A percentile compares a stretch with the other conserved stretches of the same genome.
Evolutionary conservation across 2,797 vertebrate genomes (phyloP).

Genomic region (Microcaecilia unicolor): DNA sequence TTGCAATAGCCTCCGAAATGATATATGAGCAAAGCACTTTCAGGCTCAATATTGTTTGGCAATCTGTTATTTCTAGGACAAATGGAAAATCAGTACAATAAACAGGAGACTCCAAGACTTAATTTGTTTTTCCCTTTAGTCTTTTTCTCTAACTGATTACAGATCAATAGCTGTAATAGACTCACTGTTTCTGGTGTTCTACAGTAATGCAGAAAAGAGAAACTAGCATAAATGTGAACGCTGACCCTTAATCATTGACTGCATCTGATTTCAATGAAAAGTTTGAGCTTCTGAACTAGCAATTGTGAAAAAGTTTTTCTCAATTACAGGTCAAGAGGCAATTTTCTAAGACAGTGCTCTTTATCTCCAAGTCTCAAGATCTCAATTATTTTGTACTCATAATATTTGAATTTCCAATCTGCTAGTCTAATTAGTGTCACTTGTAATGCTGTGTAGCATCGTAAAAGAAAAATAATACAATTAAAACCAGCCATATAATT

Average conservation of each 20-base stretch:
- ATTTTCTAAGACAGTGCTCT: constrained; percentile 2
- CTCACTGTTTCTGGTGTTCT: constrained; percentile 4
- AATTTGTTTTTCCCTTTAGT: accelerated
- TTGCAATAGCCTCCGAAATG: too few relatives aligned
- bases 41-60: too few relatives aligned
- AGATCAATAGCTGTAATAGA: constrained; percentile 7
- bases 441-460: too few relatives aligned
- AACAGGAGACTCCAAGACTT: neutral
- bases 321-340: neutral
- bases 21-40: too few relatives aligned
- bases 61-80: too few relatives aligned
- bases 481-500: too few relatives aligned
- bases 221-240: constrained; percentile 2
- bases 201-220: neutral
- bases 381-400: neutral
- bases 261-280: neutral
- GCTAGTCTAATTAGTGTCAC: too few relatives aligned
- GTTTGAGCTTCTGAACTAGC: neutral
- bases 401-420: too few relatives aligned
- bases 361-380: neutral
- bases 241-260: constrained; percentile 3
- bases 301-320: neutral
- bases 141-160: constrained; percentile 15
- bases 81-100: neutral
- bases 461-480: too few relatives aligned